Base-by-base conservation (phyloP, 2,797 vertebrate genomes). In the Harpagifer antarcticus region DNA sequence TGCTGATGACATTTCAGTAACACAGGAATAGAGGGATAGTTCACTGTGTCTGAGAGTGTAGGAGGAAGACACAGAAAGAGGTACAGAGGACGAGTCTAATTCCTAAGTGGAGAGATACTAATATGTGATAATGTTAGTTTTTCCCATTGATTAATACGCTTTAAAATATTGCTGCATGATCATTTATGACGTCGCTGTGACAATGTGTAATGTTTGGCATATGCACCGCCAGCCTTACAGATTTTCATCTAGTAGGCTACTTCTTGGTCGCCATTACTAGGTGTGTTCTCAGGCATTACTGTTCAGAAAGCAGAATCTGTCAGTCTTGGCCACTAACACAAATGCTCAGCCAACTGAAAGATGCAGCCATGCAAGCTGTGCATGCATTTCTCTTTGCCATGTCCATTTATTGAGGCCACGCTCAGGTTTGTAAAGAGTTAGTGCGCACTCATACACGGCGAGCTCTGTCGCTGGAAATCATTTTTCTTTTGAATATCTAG, bases 1-100 rank as follows among this genome's bases (percentile, higher is more conserved):
- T 84, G 78, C 78, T 77, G 82, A 80, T 90, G 81, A 89, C 79
- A 89, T 89, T 87, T 88, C 67, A 67, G 76, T 4, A 79, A 52
- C 72, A 81, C 78, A 67, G 54, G 69, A 79, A 88, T 78, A 88
- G 72, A 67, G 54, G 69, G 81, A 88, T 78, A 88, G 72, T 81
- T 83, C 53, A 33, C 37, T 43, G 54, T 59, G 66, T 79, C 69
- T 81, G 63, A 53, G 60, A 78, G 57, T 64, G 74, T 74, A 64
- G 56, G 74, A 78, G 59, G 63, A n/a, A 59, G 45, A 63, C 19
- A 76, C 3, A 19, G 71, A 78, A 48, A 70, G 47, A 63, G 23
- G 3, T 3, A 44, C 20, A 85, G 23, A 42, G 43, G 8, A 27
- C 27, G 27, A 27, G 23, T 27, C 23, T 27, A 23, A 23, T 23